Evolutionary conservation across 2,797 vertebrate genomes (phyloP).

Genomic region (Carapus acus): DNA sequence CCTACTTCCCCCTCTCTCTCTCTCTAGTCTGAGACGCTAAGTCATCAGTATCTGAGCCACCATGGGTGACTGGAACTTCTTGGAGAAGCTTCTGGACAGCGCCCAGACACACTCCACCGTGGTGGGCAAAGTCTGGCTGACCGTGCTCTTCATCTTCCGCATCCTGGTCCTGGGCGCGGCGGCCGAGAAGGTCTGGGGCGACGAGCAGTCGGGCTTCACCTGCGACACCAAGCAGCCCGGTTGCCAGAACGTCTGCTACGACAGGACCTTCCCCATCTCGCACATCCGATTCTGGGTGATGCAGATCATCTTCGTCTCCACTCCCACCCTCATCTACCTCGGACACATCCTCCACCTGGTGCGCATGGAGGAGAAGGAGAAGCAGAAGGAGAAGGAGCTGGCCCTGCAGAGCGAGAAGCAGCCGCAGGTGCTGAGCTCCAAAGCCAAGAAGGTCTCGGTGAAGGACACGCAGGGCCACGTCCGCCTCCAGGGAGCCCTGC

Average conservation of each 20-base stretch:
- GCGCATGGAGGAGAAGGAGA: slow-evolving; percentile 80
- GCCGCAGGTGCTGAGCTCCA: slow-evolving; percentile 49
- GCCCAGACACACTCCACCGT: slow-evolving; percentile 87
- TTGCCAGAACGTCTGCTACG: slow-evolving; percentile 87
- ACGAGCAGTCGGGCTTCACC: slow-evolving; percentile 82
- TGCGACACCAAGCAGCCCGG: slow-evolving; percentile 88
- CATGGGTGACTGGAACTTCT: slow-evolving; percentile 84
- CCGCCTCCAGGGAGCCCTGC: slow-evolving; percentile 73
- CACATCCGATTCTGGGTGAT: slow-evolving; percentile 91
- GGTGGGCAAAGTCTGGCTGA: slow-evolving; percentile 87
- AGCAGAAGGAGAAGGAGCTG: slow-evolving; percentile 55
- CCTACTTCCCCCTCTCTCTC: slow-evolving; percentile 43
- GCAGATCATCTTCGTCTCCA: slow-evolving; percentile 89
- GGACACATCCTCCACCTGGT: slow-evolving; percentile 86
- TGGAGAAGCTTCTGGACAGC: slow-evolving; percentile 83
- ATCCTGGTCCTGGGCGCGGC: slow-evolving; percentile 82
- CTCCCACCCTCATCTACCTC: slow-evolving; percentile 84
- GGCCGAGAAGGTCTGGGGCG: slow-evolving; percentile 85
- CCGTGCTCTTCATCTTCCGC: slow-evolving; percentile 83
- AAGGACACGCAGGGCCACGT: slow-evolving; percentile 72
- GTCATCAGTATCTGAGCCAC: slow-evolving; percentile 25
- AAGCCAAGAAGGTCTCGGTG: slow-evolving; percentile 50
- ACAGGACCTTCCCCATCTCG: slow-evolving; percentile 86
- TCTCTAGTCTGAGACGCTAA: slow-evolving; percentile 45
- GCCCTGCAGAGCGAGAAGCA: slow-evolving; percentile 53